Conservation (phyloP, 2,113 vertebrate species). For the Dasyprocta punctata region DNA sequence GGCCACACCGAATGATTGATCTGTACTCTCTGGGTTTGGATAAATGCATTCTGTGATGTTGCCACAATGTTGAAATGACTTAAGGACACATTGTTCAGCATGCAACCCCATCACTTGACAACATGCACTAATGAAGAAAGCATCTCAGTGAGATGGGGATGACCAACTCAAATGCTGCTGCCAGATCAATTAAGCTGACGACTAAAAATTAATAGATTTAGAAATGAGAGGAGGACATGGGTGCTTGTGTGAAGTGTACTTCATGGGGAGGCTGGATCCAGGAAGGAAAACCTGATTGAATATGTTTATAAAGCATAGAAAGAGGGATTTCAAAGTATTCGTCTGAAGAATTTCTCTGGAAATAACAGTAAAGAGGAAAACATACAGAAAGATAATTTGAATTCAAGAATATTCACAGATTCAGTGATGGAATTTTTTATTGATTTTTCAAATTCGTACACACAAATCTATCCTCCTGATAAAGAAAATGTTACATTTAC, state of each 20-base stretch:
- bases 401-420: background rate
- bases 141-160: background rate
- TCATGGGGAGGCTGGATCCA: background rate
- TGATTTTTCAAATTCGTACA: background rate
- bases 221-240: fast-evolving
- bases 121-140: background rate
- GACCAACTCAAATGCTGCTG: background rate
- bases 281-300: background rate
- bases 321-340: background rate
- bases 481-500: background rate
- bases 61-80: background rate
- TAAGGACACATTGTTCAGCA: too few relatives aligned
- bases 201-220: background rate
- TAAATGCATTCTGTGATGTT: background rate
- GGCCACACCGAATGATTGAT: background rate
- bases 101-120: background rate
- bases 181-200: background rate
- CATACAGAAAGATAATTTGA: background rate
- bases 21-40: background rate
- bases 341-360: background rate
- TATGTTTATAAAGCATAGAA: background rate
- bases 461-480: background rate
- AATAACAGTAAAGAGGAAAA: background rate
- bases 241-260: background rate
- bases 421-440: background rate